Percentiles rank a stretch among this genome's conserved stretches.
These are phyloP conservation scores for Triplophysa rosa DNA, from an alignment of 2,113 vertebrate species.

Conservation along the genomic window DNA sequence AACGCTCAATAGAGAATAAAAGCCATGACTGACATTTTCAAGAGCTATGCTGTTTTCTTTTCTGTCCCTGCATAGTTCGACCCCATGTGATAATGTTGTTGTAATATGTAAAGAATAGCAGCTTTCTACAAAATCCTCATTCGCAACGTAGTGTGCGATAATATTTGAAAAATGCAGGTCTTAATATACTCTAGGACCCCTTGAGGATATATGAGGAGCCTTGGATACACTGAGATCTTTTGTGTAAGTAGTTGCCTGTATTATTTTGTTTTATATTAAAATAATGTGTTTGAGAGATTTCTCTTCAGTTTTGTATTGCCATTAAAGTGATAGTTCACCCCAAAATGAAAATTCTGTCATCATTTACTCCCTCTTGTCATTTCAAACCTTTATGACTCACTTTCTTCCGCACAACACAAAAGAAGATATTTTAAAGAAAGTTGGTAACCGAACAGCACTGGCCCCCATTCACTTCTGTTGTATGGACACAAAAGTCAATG, in stretches of 20 bases:
- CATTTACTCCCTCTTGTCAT: too few relatives aligned
- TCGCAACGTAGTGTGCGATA: not conserved
- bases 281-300: not conserved
- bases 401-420: too few relatives aligned
- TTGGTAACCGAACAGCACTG: too few relatives aligned
- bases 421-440: too few relatives aligned
- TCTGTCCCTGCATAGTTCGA: constrained; percentile 38
- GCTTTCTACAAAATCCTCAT: constrained; percentile 28
- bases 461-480: too few relatives aligned
- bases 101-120: constrained; percentile 37
- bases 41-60: constrained; percentile 35
- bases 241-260: not conserved
- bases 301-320: not conserved
- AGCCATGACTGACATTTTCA: constrained; percentile 43
- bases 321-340: not conserved
- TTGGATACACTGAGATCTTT: not conserved
- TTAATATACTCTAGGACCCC: constrained; percentile 3
- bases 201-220: too few relatives aligned
- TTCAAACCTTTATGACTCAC: too few relatives aligned
- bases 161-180: not conserved
- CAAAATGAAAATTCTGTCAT: too few relatives aligned
- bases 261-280: not conserved
- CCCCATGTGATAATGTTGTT: constrained; percentile 22
- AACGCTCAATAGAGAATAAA: constrained; percentile 33
- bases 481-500: too few relatives aligned